Evolutionary conservation across 2,888 invertebrate genomes (phyloP).

Genomic region (Syritta pipiens): DNA sequence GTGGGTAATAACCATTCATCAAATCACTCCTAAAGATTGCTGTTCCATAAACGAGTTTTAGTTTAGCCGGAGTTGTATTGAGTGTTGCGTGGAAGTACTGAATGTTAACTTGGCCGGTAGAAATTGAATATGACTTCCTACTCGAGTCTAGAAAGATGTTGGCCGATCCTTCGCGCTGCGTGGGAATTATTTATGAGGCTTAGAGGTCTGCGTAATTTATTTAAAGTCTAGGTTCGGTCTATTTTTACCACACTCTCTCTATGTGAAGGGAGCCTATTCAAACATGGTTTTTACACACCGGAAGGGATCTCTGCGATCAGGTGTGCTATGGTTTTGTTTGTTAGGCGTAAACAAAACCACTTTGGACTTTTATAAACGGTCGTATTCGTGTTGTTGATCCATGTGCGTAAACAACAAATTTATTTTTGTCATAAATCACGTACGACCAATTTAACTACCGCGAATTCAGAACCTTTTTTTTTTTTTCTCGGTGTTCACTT

Average conservation of each 20-base stretch:
- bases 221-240: not conserved
- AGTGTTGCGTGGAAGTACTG: constrained; percentile 7
- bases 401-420: too few species aligned
- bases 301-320: too few species aligned
- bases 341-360: too few species aligned
- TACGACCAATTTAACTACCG: constrained; percentile 15
- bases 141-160: constrained; percentile 8
- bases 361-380: too few species aligned
- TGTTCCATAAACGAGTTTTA: constrained; percentile 36
- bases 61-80: too few species aligned
- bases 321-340: too few species aligned
- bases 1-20: constrained; percentile 52
- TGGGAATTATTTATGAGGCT: constrained; percentile 34
- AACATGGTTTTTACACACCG: too few species aligned
- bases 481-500: too few species aligned
- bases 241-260: too few species aligned
- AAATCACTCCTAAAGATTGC: constrained; percentile 32
- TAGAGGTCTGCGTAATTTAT: constrained; percentile 8
- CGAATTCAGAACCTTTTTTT: constrained; percentile 12
- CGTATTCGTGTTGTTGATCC: not conserved
- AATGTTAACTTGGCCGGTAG: not conserved
- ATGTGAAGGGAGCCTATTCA: too few species aligned
- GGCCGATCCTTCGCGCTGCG: constrained; percentile 9
- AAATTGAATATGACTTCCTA: constrained; percentile 30
- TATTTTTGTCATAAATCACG: too few species aligned